Base-by-base conservation (phyloP, 2,113 vertebrate species). In the Rhynchomys soricoides region DNA sequence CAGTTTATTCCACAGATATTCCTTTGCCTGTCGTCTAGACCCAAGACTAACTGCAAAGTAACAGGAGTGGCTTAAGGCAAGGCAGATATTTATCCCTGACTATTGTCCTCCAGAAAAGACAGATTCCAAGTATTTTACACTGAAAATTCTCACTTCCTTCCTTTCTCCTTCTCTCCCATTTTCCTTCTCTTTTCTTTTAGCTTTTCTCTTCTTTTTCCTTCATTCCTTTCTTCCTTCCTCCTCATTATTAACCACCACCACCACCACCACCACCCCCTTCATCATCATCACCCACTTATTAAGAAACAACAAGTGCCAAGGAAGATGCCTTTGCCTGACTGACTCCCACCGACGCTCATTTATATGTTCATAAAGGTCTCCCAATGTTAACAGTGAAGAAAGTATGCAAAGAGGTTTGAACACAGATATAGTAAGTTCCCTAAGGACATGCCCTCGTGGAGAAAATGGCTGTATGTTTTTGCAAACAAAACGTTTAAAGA, bases 401-500 rank as follows among this genome's bases (percentile, higher is more conserved):
- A 70, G 57, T 9, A 74, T 52, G 73, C 83, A n/a, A 74, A 87
- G 71, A 82, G 86, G 26, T 45, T 86, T 70, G 31, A 90, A 77
- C 55, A 89, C 77, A 92, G 77, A 95, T 68, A 88, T 85, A 85
- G 40, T 43, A 62, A 87, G 37, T 73, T 15, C 79, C 77, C 85
- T 59, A 6, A 70, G 68, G 55, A 78, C 48, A 57, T 43, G 70
- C 82, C 77, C 66, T 95, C 57, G 45, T 37, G 74, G 59, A 0
- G 90, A 92, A 87, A 57, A 55, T 2, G 91, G 64, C 40, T n/a
- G 3, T 31, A 22, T 89, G 50, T 85, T 92, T 96, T 93, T 87
- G 34, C 93, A 94, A 96, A 89, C 12, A 83, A 86, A 34, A 15
- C 57, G 74, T 93, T 97, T 92, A 87, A 95, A 91, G 90, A 64